phyloP scores from a whole-genome alignment of 2,888 invertebrate species.

The Coenonympha arcania region DNA sequence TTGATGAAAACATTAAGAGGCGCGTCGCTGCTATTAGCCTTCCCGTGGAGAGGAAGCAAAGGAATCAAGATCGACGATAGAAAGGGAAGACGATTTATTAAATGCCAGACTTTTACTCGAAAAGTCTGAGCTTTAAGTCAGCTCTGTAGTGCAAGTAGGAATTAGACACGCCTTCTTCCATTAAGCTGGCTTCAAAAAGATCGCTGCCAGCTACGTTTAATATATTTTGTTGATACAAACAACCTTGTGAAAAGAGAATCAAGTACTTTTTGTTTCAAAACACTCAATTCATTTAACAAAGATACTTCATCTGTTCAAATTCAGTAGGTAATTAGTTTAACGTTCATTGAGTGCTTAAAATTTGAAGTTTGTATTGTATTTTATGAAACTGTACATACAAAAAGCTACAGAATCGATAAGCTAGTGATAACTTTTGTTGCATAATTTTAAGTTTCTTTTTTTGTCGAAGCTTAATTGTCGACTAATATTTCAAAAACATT shows the following conservation, averaged over 20 bases:
- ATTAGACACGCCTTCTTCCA: constrained; percentile 18
- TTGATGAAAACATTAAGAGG: neutral
- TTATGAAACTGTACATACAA: too few relatives aligned
- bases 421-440: too few relatives aligned
- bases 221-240: constrained; percentile 1
- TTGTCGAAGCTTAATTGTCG: too few relatives aligned
- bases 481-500: too few relatives aligned
- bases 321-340: too few relatives aligned
- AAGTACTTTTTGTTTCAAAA: neutral
- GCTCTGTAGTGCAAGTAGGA: constrained; percentile 9
- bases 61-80: neutral
- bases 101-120: neutral
- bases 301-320: too few relatives aligned
- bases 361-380: too few relatives aligned
- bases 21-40: neutral
- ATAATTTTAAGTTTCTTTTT: too few relatives aligned
- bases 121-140: constrained; percentile 11
- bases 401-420: too few relatives aligned
- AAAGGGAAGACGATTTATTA: constrained; percentile 5
- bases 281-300: neutral
- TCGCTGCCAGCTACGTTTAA: neutral
- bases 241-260: neutral
- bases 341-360: too few relatives aligned
- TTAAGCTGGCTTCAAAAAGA: constrained; percentile 10
- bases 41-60: neutral